phyloP scores from a whole-genome alignment of 2,797 vertebrate species.

The Anas capensis region DNA sequence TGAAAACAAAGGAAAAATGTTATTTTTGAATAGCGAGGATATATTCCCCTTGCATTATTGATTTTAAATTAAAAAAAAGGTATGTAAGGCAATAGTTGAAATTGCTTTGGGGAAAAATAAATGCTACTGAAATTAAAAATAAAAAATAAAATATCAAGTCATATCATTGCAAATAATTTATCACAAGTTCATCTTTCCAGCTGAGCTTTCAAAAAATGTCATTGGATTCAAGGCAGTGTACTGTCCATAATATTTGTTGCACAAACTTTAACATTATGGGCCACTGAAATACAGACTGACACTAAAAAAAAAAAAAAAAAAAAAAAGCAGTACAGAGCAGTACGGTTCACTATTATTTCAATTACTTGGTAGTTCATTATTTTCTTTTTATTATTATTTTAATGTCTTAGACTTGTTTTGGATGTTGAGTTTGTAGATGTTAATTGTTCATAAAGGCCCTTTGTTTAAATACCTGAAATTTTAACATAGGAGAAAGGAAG shows the following conservation, averaged over 20 bases:
- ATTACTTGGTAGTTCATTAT: background rate
- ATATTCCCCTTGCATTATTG: background rate
- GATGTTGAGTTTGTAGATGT: background rate
- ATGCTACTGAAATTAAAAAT: background rate
- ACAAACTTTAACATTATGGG: background rate
- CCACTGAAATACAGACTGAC: background rate
- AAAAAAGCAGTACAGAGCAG: background rate
- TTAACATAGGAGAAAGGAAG: background rate
- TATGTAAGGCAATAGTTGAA: background rate
- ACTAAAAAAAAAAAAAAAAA: background rate
- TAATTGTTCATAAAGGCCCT: background rate
- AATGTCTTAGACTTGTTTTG: background rate
- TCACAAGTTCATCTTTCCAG: background rate
- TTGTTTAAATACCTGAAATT: background rate
- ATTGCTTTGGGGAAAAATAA: constrained; percentile 8
- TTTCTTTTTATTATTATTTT: accelerated
- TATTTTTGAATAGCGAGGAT: constrained; percentile 37
- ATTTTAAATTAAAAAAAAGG: constrained; percentile 57
- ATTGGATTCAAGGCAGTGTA: background rate
- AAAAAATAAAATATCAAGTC: background rate
- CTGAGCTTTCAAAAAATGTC: background rate
- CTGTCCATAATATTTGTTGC: background rate
- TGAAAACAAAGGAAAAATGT: constrained; percentile 45
- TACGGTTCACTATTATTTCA: background rate
- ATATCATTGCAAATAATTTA: constrained; percentile 5